These are phyloP conservation scores for Aplysina aerophoba DNA, from an alignment of 37 sponge, comb jelly and placozoan species.

Conservation along the genomic window DNA sequence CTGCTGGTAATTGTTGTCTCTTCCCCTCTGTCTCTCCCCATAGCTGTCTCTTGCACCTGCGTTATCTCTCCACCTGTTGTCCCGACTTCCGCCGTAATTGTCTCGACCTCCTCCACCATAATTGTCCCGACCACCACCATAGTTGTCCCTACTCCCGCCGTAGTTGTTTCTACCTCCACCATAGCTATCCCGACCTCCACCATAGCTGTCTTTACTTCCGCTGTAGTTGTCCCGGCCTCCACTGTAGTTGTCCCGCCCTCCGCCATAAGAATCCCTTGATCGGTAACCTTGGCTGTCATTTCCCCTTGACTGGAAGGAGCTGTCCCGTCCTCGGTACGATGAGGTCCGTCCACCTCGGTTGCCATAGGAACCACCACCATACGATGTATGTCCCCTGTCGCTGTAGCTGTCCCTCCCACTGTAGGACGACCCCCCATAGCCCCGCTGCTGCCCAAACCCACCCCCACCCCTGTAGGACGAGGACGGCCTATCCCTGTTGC, in stretches of 20 bases:
- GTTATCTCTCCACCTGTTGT: too few relatives aligned
- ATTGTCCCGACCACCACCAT: too few relatives aligned
- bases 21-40: not conserved
- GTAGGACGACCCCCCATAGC: conserved; percentile 8
- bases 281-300: not conserved
- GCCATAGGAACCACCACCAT: not conserved
- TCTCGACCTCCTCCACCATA: too few relatives aligned
- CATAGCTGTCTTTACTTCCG: too few relatives aligned
- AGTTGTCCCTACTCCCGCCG: too few relatives aligned
- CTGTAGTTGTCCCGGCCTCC: too few relatives aligned
- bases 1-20: not conserved
- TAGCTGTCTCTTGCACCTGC: not conserved
- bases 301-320: too few relatives aligned
- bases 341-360: conserved; percentile 11
- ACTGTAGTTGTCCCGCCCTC: not conserved
- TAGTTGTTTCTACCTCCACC: too few relatives aligned
- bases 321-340: too few relatives aligned
- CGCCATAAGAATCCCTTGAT: not conserved
- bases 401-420: conserved; percentile 16
- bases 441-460: not conserved
- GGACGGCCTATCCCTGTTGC: not conserved
- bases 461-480: not conserved
- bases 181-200: too few relatives aligned
- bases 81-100: too few relatives aligned
- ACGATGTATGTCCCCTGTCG: not conserved